A percentile compares a stretch with the other conserved stretches of the same genome.
Conservation (phyloP, 1,140 invertebrate species). For the Sycobia sp. region DNA sequence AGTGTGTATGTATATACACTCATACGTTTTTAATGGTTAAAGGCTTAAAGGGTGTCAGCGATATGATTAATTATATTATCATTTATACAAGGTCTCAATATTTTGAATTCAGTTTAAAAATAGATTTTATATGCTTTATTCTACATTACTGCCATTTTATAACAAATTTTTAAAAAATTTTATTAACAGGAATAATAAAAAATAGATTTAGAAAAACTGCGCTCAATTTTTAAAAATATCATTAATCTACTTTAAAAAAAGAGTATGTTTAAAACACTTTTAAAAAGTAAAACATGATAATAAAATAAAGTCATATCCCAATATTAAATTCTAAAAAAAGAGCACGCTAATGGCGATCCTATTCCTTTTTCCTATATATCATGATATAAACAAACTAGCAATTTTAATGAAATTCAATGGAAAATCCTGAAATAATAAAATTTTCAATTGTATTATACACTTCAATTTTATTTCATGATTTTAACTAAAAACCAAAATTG, state of each 20-base stretch:
- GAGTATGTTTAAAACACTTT: background rate
- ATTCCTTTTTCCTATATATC: too few relatives aligned
- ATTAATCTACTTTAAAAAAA: background rate
- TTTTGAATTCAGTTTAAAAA: background rate
- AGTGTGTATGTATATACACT: background rate
- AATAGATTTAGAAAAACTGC: background rate
- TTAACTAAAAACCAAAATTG: too few relatives aligned
- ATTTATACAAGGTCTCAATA: background rate
- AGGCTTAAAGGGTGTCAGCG: constrained; percentile 21
- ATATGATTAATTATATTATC: constrained; percentile 8
- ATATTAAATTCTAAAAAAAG: too few relatives aligned
- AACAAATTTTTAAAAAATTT: too few relatives aligned
- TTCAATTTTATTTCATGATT: too few relatives aligned
- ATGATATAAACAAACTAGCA: too few relatives aligned
- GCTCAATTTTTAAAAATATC: background rate
- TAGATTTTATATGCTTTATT: background rate
- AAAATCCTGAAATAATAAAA: too few relatives aligned
- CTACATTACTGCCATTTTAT: too few relatives aligned
- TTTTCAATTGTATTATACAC: too few relatives aligned
- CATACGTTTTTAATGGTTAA: constrained; percentile 21
- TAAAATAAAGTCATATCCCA: background rate
- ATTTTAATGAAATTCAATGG: too few relatives aligned
- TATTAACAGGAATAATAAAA: too few relatives aligned
- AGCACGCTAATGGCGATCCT: too few relatives aligned
- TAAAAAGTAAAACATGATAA: background rate